phyloP scores from a whole-genome alignment of 1,140 invertebrate species.

The Neodiprion pinetum region DNA sequence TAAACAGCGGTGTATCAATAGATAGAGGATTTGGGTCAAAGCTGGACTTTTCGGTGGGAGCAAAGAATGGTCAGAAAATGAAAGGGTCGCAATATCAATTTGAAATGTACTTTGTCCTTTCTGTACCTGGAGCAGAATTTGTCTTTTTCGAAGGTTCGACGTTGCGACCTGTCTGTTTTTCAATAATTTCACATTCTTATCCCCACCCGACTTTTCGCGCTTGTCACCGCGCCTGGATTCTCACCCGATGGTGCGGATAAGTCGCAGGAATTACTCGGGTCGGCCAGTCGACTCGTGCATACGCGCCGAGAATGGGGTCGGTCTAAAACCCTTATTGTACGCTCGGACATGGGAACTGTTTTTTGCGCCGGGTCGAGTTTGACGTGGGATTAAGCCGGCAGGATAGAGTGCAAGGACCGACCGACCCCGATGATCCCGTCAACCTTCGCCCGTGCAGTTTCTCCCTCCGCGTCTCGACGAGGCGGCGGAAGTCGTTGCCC shows the following conservation, averaged over 20 bases:
- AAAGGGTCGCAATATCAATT: conserved; percentile 50
- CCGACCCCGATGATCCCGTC: not conserved
- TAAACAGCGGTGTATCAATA: no score
- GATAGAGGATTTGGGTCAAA: not conserved
- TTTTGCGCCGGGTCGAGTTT: not conserved
- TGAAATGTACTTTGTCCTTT: conserved; percentile 26
- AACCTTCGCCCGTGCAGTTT: not conserved
- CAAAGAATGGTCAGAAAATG: conserved; percentile 33
- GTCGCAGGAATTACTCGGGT: conserved; percentile 50
- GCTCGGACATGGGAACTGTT: conserved; percentile 9
- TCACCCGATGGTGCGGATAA: conserved; percentile 33
- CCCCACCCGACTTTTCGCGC: no score
- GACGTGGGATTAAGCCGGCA: not conserved
- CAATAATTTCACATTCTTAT: no score
- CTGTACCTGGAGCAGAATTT: conserved; percentile 15
- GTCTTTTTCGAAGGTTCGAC: no score
- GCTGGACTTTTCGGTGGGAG: not conserved
- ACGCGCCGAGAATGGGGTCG: conserved; percentile 33
- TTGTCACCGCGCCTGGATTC: no score
- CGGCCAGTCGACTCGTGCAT: conserved; percentile 34
- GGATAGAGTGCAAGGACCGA: not conserved
- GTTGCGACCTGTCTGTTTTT: no score
- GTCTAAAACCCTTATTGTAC: conserved; percentile 1
- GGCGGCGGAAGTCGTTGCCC: not conserved
- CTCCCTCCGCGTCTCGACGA: not conserved